Conservation (phyloP, 2,113 vertebrate species). For the Notiomystis cincta region DNA sequence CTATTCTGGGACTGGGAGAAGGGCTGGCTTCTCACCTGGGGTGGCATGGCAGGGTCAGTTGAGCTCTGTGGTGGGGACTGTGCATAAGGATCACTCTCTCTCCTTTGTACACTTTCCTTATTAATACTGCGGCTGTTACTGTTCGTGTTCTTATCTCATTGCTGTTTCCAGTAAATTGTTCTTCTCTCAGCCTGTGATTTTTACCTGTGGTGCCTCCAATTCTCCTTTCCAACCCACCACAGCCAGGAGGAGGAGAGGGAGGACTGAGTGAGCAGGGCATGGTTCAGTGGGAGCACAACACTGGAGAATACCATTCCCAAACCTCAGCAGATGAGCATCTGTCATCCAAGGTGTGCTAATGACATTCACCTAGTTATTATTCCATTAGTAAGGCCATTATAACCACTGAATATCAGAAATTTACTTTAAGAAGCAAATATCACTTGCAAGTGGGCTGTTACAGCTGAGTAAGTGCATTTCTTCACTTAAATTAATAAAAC, state of each 20-base stretch:
- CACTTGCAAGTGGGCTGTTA: slow-evolving; percentile 58
- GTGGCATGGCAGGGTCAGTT: too few relatives aligned
- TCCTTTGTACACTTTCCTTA: neutral
- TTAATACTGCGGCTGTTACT: neutral
- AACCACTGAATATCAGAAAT: slow-evolving; percentile 56
- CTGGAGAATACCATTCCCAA: neutral
- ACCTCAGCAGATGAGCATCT: neutral
- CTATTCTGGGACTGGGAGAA: neutral
- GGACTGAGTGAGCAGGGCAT: neutral
- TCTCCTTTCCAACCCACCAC: neutral
- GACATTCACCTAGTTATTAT: slow-evolving; percentile 64
- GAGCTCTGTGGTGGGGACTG: neutral
- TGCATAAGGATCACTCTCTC: neutral
- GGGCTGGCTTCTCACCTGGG: neutral
- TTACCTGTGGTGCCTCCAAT: neutral
- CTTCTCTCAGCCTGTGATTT: neutral
- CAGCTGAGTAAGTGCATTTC: slow-evolving; percentile 73
- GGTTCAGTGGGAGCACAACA: neutral
- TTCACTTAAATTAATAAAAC: slow-evolving; percentile 73
- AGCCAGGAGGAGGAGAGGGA: neutral
- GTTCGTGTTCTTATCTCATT: neutral
- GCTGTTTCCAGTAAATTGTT: neutral
- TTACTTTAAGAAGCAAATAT: slow-evolving; percentile 59
- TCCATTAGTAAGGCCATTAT: slow-evolving; percentile 74
- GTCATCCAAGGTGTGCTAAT: neutral